Evolutionary conservation across 2,888 invertebrate genomes (phyloP).

Genomic region (Zhuqinia jingwanae): DNA sequence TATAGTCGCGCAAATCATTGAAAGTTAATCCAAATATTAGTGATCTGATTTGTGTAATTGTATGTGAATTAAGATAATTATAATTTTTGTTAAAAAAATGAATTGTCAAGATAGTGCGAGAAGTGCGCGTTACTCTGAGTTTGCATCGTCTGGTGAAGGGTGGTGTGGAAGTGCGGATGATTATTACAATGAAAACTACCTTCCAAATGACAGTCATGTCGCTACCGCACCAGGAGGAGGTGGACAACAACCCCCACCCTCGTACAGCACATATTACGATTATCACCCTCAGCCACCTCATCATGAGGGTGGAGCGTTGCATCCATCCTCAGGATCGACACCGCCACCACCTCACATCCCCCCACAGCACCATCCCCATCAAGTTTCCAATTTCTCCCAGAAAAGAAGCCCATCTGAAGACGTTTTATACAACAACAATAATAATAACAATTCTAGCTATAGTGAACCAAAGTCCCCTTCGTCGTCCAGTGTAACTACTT

Average conservation of each 20-base stretch:
- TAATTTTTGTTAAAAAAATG: conserved; percentile 39
- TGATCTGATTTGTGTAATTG: not conserved
- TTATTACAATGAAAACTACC: conserved; percentile 74
- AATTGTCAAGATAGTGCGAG: conserved; percentile 58
- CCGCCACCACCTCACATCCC: conserved; percentile 31
- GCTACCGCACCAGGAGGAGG: not conserved
- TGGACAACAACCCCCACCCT: not conserved
- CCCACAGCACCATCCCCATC: conserved; percentile 16
- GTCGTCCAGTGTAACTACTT: conserved; percentile 36
- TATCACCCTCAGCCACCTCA: conserved; percentile 51
- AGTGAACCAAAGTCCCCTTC: conserved; percentile 53
- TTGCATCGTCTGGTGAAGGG: conserved; percentile 51
- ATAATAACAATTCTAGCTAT: conserved; percentile 41
- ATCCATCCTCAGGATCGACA: conserved; percentile 37
- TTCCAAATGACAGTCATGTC: conserved; percentile 62
- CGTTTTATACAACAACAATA: conserved; percentile 3
- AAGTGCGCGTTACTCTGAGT: conserved; percentile 67
- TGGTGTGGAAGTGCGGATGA: conserved; percentile 75
- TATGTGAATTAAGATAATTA: no score
- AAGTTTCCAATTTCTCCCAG: conserved; percentile 51
- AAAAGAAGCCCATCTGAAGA: conserved; percentile 55
- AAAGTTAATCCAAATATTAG: no score
- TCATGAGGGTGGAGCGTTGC: conserved; percentile 14
- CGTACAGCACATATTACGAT: conserved; percentile 63
- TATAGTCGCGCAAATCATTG: no score